Evolutionary conservation across 2,888 invertebrate genomes (phyloP).

Genomic region (Agrotis exclamationis): DNA sequence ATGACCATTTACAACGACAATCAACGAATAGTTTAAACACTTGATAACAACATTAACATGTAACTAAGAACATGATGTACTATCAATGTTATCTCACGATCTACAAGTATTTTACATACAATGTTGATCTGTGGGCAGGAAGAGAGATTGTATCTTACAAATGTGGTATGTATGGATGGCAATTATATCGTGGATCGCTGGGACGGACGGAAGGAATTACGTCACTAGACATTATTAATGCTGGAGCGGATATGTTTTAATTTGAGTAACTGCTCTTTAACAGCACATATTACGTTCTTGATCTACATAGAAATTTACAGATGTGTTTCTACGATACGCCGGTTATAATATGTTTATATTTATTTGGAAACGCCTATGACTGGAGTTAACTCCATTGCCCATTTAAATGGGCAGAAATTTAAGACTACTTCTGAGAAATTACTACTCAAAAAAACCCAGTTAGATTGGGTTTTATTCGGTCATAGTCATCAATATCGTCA

Average conservation of each 20-base stretch:
- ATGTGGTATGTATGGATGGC: conserved; percentile 54
- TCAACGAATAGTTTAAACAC: conserved; percentile 43
- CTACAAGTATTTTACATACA: conserved; percentile 68
- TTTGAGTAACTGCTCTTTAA: not conserved
- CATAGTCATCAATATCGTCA: too few relatives aligned
- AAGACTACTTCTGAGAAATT: too few relatives aligned
- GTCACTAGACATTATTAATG: conserved; percentile 11
- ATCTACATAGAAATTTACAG: too few relatives aligned
- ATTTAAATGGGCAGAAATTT: too few relatives aligned
- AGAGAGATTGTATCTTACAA: conserved; percentile 64
- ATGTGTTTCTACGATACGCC: too few relatives aligned
- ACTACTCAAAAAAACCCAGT: too few relatives aligned
- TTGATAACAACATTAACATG: conserved; percentile 54
- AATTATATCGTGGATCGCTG: conserved; percentile 27
- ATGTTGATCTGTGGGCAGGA: conserved; percentile 69
- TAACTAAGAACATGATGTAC: conserved; percentile 60
- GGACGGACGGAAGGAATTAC: conserved; percentile 14
- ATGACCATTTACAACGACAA: conserved; percentile 49
- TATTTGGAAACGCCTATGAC: too few relatives aligned
- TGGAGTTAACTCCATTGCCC: too few relatives aligned
- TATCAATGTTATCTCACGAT: conserved; percentile 54
- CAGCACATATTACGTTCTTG: too few relatives aligned
- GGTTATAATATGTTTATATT: too few relatives aligned
- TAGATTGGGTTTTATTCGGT: too few relatives aligned
- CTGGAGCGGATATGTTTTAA: not conserved